Conservation (phyloP, 2,888 invertebrate genomes). For the Dynastes grantii region DNA sequence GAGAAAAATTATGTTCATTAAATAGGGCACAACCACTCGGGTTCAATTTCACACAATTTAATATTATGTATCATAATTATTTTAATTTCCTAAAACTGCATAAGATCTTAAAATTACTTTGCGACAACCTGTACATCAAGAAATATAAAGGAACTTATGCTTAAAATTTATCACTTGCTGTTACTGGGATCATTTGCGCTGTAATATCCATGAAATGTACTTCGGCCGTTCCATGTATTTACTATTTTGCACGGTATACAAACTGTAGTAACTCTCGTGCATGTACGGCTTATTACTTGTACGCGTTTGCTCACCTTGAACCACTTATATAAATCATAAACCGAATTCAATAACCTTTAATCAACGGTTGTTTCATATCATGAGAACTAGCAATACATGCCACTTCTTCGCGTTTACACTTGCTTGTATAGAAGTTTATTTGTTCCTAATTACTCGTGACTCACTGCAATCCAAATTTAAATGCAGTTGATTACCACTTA, state of each 20-base stretch:
- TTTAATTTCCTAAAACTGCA: too few species aligned
- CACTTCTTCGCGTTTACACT: background rate
- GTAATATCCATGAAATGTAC: background rate
- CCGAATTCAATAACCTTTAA: conserved; percentile 36
- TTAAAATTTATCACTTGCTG: background rate
- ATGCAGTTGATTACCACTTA: conserved; percentile 10
- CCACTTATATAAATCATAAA: conserved; percentile 39
- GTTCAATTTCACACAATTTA: too few species aligned
- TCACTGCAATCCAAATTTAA: background rate
- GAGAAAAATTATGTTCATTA: too few species aligned
- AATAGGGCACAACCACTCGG: too few species aligned
- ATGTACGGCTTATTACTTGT: background rate
- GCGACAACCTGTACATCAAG: too few species aligned
- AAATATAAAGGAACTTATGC: too few species aligned
- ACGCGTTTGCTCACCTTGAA: conserved; percentile 44
- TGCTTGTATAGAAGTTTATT: background rate
- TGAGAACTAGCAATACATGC: conserved; percentile 21
- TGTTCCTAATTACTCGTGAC: conserved; percentile 5
- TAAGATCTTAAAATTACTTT: too few species aligned
- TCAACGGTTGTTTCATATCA: conserved; percentile 36
- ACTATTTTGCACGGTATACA: conserved; percentile 15
- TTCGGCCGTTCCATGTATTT: background rate
- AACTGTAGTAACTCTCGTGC: background rate
- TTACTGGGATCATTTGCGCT: background rate
- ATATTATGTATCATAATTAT: too few species aligned